Base-by-base conservation (phyloP, 1,140 invertebrate genomes). In the Drosophila trapezifrons region DNA sequence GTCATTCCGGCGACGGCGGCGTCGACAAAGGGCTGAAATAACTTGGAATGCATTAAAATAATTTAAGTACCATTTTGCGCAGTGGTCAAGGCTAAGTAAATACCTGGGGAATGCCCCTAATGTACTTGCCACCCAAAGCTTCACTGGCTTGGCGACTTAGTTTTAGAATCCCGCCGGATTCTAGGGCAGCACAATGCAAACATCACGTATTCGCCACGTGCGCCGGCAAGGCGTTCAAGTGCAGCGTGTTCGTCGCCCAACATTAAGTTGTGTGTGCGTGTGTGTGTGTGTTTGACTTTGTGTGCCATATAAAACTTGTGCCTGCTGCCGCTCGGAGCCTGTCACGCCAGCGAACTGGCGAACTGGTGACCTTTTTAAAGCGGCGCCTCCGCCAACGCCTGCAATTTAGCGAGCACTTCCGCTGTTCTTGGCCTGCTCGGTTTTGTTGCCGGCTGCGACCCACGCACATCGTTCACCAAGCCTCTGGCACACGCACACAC, bases 121-220 rank as follows among this genome's bases (percentile, higher is more conserved):
- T 25, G 25, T 38, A 38, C 17, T 35, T 49, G 7, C 54, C 37
- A 17, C 22, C 29, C 59, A 56, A 35, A 27, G 29, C 32, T 10
- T 29, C 5, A 25, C 45, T 42, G 38, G 32, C 49, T 57, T 47
- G 49, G 35, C 20, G 65, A 37, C 60, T 52, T 52, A 20, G 12
- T 29, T 37, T 42, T 22, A 20, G 15, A 58, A 37, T 66, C 32
- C 62, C 10, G n/a, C 13, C 2, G 60, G 38, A 17, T 58, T 51
- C 54, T 42, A 25, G 35, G 70, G 51, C 59, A 59, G 25, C 52
- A 67, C 72, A 71, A 65, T 29, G 56, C 49, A 40, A 35, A 65
- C 58, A 76, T 87, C 64, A 54, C 71, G 83, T 87, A 86, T 82
- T 87, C 83, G 83, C 83, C 59, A 78, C 51, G 78, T 75, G 74